Percentiles rank a stretch among this genome's conserved stretches.
phyloP scores from a whole-genome alignment of 1,140 invertebrate species.

The Drosophila pallidifrons region DNA sequence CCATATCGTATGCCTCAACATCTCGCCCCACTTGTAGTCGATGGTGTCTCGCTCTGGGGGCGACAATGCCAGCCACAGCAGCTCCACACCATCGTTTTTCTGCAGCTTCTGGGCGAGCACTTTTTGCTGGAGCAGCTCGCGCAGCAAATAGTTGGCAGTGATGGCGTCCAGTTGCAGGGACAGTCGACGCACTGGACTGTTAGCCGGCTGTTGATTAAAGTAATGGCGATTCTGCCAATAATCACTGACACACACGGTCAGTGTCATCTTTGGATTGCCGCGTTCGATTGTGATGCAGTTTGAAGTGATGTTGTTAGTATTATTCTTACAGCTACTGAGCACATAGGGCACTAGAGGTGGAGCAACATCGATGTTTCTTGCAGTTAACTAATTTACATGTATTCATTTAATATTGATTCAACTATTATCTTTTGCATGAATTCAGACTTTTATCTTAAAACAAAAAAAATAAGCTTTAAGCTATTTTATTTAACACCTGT shows the following conservation, averaged over 20 bases:
- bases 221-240: conserved; percentile 65
- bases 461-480: background rate
- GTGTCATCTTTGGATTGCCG: conserved; percentile 25
- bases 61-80: conserved; percentile 81
- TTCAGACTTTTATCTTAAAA: no score
- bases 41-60: conserved; percentile 87
- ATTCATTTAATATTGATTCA: no score
- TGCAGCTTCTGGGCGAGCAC: conserved; percentile 31
- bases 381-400: no score
- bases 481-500: background rate
- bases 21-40: conserved; percentile 88
- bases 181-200: conserved; percentile 42
- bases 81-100: conserved; percentile 42
- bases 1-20: conserved; percentile 85
- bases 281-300: background rate
- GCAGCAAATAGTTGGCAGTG: conserved; percentile 67
- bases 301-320: background rate
- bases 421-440: no score
- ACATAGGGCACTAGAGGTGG: conserved; percentile 12
- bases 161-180: conserved; percentile 63
- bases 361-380: no score
- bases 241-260: conserved; percentile 63
- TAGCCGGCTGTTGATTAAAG: conserved; percentile 35
- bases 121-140: conserved; percentile 55
- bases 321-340: background rate